phyloP scores from a whole-genome alignment of 2,888 invertebrate genomes.

The Lymantria dispar region DNA sequence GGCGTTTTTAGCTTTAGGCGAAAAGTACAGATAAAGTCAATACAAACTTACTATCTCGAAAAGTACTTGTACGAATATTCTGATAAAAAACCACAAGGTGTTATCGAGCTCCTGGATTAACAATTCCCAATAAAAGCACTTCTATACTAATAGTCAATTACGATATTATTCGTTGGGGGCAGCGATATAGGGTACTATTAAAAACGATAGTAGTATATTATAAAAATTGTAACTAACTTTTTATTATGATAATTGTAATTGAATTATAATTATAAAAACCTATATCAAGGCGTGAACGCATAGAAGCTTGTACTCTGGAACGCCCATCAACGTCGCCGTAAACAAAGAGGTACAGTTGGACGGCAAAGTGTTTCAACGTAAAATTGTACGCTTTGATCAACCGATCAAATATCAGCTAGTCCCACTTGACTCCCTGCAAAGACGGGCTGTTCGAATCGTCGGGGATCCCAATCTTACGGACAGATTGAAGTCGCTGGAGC shows the following conservation, averaged over 20 bases:
- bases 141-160: neutral
- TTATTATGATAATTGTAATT: neutral
- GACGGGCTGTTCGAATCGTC: too few species aligned
- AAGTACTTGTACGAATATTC: neutral
- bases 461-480: too few species aligned
- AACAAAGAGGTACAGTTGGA: conserved; percentile 1
- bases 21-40: neutral
- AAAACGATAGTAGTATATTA: too few species aligned
- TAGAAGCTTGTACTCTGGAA: conserved; percentile 2
- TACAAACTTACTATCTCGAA: neutral
- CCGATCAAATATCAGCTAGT: too few species aligned
- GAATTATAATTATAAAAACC: conserved; percentile 9
- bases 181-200: neutral
- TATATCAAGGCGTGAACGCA: conserved; percentile 5
- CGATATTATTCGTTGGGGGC: neutral
- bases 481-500: too few species aligned
- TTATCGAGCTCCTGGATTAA: neutral
- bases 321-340: neutral
- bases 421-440: too few species aligned
- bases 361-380: neutral
- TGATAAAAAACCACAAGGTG: neutral
- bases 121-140: neutral
- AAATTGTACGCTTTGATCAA: neutral
- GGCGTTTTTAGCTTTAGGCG: neutral
- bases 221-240: too few species aligned